A percentile compares a stretch with the other conserved stretches of the same genome.
Conservation (phyloP, 2,113 vertebrate species). For the Poecilia latipinna region DNA sequence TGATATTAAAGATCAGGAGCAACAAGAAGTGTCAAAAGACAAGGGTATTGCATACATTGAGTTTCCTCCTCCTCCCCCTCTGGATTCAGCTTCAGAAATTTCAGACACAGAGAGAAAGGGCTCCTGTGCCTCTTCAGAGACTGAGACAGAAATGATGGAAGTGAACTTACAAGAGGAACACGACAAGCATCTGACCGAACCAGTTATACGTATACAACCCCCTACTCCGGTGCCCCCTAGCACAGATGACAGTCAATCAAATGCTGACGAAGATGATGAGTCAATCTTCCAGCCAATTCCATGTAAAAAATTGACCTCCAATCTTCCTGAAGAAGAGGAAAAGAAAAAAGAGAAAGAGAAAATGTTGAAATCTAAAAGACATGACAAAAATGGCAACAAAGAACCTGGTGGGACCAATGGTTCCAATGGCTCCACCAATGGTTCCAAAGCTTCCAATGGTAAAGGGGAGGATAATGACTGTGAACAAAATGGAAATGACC, state of each 20-base stretch:
- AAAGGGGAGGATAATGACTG: slow-evolving; percentile 85
- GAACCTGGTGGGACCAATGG: slow-evolving; percentile 70
- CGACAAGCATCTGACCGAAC: slow-evolving; percentile 90
- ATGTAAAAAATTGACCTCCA: slow-evolving; percentile 91
- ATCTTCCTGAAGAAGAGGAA: slow-evolving; percentile 83
- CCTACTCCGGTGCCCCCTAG: slow-evolving; percentile 90
- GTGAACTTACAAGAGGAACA: slow-evolving; percentile 94
- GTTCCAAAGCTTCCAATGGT: slow-evolving; percentile 71
- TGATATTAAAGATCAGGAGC: slow-evolving; percentile 71
- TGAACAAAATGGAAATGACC: slow-evolving; percentile 97
- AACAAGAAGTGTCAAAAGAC: slow-evolving; percentile 77
- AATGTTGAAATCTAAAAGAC: slow-evolving; percentile 79
- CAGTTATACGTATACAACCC: slow-evolving; percentile 94
- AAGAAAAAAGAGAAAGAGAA: slow-evolving; percentile 74
- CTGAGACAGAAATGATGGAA: slow-evolving; percentile 93
- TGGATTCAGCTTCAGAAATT: slow-evolving; percentile 89
- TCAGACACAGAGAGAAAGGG: slow-evolving; percentile 85
- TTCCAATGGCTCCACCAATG: slow-evolving; percentile 60
- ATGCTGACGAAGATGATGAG: slow-evolving; percentile 87
- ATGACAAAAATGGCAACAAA: slow-evolving; percentile 85
- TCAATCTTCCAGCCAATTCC: slow-evolving; percentile 91
- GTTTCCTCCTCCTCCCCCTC: slow-evolving; percentile 96
- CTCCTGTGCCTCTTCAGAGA: slow-evolving; percentile 85
- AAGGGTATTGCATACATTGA: slow-evolving; percentile 97
- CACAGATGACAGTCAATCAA: slow-evolving; percentile 88